Evolutionary conservation across 2,113 vertebrate species (phyloP), one percentile per base, ranked within the genome.

Genomic region (Bubalus kerabau): DNA sequence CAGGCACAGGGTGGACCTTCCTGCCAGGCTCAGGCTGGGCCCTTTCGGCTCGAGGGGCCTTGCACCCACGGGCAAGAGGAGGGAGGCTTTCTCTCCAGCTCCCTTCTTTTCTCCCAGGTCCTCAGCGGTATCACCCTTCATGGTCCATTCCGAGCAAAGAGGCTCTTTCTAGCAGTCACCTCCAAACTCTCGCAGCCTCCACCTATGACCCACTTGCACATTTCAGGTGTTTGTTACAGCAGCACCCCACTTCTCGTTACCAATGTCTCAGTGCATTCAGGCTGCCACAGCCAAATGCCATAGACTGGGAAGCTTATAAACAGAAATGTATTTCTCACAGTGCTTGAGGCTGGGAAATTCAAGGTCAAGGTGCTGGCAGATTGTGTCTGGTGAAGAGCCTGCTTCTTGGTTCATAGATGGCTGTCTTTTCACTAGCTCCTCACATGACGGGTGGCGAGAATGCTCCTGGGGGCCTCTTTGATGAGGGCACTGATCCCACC

Each of bases 371-470:
- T 83, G 40, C 26, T 43, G 28, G 43, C 40, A 88, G 60, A 57
- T 40, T 59, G 43, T 52, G 10, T 82, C 76, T 40, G 30, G 12
- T 50, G 71, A 67, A 81, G 30, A 24, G 26, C 36, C 23, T 24
- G 54, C 43, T 67, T 54, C 14, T 52, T 40, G 4, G 40, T 36
- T 50, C 32, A 21, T 4, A 32, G 24, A 32, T 30, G 36, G 46
- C 92, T 14, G 0, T 43, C 48, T 81, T 64, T 54, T 85, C 50
- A 8, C 40, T 48, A 50, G 78, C 16, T 40, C 82, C 32, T 95
- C 40, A 3, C 2, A 0, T 1, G 26, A 26, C 1, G 0, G 28
- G 21, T 1, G n/a, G 26, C 2, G 1, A 76, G n/a, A 46, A 21
- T 13, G 28, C 32, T 26, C n/a, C 48, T 60, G 24, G 13, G 57